phyloP scores from a whole-genome alignment of 2,797 vertebrate genomes.

The Eremophila alpestris region DNA sequence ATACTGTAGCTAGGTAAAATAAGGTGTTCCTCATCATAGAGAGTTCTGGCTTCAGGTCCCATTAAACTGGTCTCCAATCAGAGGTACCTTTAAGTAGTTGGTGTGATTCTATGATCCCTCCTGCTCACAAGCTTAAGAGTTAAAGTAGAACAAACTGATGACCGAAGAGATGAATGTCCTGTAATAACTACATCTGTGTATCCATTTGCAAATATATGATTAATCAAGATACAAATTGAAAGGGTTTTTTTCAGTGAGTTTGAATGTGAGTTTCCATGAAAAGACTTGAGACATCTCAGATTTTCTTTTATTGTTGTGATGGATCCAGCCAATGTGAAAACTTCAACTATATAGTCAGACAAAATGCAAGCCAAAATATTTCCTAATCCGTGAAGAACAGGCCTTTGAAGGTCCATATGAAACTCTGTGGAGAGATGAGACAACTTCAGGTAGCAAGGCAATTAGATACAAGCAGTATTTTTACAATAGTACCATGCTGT shows the following conservation, averaged over 20 bases:
- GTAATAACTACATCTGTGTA: not conserved
- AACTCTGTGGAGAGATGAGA: not conserved
- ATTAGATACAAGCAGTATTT: not conserved
- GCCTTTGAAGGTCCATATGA: not conserved
- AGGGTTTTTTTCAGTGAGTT: not conserved
- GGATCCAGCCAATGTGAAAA: not conserved
- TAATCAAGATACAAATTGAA: not conserved
- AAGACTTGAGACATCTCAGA: not conserved
- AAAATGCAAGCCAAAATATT: not conserved
- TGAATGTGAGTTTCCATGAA: not conserved
- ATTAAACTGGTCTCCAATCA: not conserved
- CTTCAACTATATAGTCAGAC: not conserved
- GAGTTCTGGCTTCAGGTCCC: not conserved
- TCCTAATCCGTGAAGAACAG: not conserved
- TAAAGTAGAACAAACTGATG: not conserved
- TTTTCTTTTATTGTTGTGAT: not conserved
- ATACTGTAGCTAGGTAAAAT: not conserved
- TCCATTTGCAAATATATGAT: not conserved
- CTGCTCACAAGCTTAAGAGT: not conserved
- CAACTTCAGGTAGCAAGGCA: not conserved
- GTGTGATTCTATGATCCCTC: not conserved
- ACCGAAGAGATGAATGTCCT: not conserved
- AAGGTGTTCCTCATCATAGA: not conserved
- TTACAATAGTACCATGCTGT: not conserved
- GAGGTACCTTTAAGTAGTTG: not conserved